Evolutionary conservation across 2,113 vertebrate genomes (phyloP).

Genomic region (Atrichornis clamosus): DNA sequence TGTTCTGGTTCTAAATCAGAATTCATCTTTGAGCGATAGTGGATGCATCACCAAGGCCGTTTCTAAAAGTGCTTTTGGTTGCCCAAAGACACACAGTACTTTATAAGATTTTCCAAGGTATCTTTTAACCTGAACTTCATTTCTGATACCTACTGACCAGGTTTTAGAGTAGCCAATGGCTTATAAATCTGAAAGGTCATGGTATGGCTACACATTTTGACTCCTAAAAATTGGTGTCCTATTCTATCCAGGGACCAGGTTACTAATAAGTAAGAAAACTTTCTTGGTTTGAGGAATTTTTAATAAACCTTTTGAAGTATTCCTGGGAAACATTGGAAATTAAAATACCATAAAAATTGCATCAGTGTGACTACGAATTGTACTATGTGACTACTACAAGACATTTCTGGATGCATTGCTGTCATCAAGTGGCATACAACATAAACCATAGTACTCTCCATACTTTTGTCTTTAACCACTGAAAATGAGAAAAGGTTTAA

Average conservation of each 20-base stretch:
- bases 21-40: neutral
- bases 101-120: neutral
- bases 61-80: neutral
- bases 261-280: neutral
- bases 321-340: neutral
- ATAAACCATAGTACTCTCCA: neutral
- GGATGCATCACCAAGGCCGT: neutral
- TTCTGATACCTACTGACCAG: neutral
- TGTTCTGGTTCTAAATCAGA: neutral
- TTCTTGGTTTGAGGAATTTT: neutral
- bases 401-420: neutral
- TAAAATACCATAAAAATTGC: neutral
- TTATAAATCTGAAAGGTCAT: neutral
- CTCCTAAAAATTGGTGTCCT: neutral
- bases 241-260: neutral
- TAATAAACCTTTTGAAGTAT: neutral
- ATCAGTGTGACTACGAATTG: no score
- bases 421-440: neutral
- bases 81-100: neutral
- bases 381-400: neutral
- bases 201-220: neutral
- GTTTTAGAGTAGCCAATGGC: neutral
- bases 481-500: neutral
- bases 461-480: neutral
- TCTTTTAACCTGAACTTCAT: neutral